These are phyloP conservation scores for Melanostoma mellinum DNA, from an alignment of 2,888 invertebrate species.

Conservation along the genomic window DNA sequence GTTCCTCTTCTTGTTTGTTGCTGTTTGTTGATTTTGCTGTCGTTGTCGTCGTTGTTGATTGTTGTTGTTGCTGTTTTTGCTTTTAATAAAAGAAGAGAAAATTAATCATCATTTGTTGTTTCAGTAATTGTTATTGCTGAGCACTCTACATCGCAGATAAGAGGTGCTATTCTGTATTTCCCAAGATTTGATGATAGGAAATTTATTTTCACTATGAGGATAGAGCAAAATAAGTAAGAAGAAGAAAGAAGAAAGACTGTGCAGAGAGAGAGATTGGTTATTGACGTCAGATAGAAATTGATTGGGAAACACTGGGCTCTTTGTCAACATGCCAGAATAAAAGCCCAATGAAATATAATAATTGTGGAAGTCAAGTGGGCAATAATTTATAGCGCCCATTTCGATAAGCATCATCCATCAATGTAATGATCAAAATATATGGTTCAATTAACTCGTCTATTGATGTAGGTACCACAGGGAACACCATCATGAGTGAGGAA, in stretches of 20 bases:
- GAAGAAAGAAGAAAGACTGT: not conserved
- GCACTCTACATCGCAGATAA: conserved; percentile 12
- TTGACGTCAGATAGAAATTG: not conserved
- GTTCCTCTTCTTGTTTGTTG: conserved; percentile 8
- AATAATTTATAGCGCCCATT: conserved; percentile 26
- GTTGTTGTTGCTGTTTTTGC: conserved; percentile 11
- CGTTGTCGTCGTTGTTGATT: not conserved
- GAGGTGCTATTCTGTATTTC: conserved; percentile 11
- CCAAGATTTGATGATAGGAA: conserved; percentile 53
- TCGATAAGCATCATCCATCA: conserved; percentile 23
- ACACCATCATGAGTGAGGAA: too few relatives aligned
- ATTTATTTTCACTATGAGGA: conserved; percentile 1
- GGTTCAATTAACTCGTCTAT: not conserved
- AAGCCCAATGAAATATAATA: conserved; percentile 50
- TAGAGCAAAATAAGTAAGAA: not conserved
- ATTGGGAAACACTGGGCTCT: conserved; percentile 1
- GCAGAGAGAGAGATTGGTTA: not conserved
- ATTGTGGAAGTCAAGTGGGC: conserved; percentile 20
- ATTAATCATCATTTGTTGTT: conserved; percentile 65
- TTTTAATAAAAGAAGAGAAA: conserved; percentile 31
- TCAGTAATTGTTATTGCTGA: conserved; percentile 60
- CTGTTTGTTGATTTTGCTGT: conserved; percentile 2
- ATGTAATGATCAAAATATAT: not conserved
- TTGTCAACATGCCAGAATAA: conserved; percentile 58
- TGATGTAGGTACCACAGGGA: too few relatives aligned